These are phyloP conservation scores for Wiebesia pumilae DNA, from an alignment of 1,140 invertebrate genomes.

Conservation along the genomic window DNA sequence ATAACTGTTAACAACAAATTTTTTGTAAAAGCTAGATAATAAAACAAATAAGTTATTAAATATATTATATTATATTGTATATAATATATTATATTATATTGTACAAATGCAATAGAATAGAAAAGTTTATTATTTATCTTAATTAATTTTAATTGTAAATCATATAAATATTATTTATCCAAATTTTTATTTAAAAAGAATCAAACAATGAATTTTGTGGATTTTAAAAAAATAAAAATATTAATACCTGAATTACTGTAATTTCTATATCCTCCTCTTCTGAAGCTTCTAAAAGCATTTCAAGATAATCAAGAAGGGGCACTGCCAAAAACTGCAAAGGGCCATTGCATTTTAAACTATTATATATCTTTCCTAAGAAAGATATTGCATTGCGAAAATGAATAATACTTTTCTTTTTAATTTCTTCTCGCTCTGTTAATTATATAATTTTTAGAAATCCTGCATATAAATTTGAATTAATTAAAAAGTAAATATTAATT, in stretches of 20 bases:
- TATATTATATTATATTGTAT: background rate
- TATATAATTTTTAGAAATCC: background rate
- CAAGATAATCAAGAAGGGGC: slow-evolving; percentile 54
- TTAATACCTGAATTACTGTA: slow-evolving; percentile 43
- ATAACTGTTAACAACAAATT: too few species aligned
- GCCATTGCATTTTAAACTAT: slow-evolving; percentile 38
- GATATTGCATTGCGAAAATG: slow-evolving; percentile 51
- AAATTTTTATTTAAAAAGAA: too few species aligned
- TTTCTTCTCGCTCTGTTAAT: slow-evolving; percentile 52
- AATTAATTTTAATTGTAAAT: too few species aligned
- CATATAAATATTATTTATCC: too few species aligned
- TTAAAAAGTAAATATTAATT: background rate
- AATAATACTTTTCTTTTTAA: slow-evolving; percentile 39
- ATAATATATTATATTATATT: too few species aligned
- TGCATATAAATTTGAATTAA: background rate
- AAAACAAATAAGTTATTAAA: background rate
- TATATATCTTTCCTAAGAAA: slow-evolving; percentile 53
- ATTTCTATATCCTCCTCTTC: slow-evolving; percentile 57
- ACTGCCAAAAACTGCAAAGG: slow-evolving; percentile 38
- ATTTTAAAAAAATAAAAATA: background rate
- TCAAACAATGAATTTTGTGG: too few species aligned
- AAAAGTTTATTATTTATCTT: too few species aligned
- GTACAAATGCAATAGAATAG: too few species aligned
- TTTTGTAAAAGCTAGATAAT: background rate
- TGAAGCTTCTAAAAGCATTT: slow-evolving; percentile 49